Conservation (phyloP, 2,113 vertebrate species). For the Lampris incognitus region DNA sequence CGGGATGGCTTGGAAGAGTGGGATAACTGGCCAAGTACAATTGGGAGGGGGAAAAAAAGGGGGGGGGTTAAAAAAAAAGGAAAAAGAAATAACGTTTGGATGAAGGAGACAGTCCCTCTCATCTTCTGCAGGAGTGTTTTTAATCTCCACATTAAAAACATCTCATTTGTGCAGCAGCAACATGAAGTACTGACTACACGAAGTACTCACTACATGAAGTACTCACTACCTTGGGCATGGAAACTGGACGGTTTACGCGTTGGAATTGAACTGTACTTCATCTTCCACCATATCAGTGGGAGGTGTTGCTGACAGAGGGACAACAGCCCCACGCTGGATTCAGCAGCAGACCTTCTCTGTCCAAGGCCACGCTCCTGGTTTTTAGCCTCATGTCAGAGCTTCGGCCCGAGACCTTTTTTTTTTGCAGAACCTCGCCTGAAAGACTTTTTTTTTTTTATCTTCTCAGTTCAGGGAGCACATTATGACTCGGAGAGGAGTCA, state of each 20-base stretch:
- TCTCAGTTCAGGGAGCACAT: constrained; percentile 80
- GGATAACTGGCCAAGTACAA: no score
- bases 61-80: no score
- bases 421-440: constrained; percentile 63
- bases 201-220: constrained; percentile 28
- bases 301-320: constrained; percentile 42
- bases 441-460: constrained; percentile 83
- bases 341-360: constrained; percentile 52
- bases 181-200: constrained; percentile 24
- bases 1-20: no score
- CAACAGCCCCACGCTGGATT: constrained; percentile 58
- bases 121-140: constrained; percentile 19
- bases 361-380: constrained; percentile 60
- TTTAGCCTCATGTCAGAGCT: constrained; percentile 65
- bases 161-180: background rate
- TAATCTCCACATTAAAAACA: constrained; percentile 19
- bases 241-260: constrained; percentile 44
- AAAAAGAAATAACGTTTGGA: background rate
- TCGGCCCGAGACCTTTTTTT: constrained; percentile 53
- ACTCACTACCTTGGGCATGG: constrained; percentile 4
- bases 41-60: no score
- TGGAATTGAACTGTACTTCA: constrained; percentile 45
- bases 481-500: constrained; percentile 76
- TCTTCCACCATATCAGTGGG: constrained; percentile 40
- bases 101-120: background rate